Evolutionary conservation across 2,888 invertebrate genomes (phyloP).

Genomic region (Dolichopus griseipennis): DNA sequence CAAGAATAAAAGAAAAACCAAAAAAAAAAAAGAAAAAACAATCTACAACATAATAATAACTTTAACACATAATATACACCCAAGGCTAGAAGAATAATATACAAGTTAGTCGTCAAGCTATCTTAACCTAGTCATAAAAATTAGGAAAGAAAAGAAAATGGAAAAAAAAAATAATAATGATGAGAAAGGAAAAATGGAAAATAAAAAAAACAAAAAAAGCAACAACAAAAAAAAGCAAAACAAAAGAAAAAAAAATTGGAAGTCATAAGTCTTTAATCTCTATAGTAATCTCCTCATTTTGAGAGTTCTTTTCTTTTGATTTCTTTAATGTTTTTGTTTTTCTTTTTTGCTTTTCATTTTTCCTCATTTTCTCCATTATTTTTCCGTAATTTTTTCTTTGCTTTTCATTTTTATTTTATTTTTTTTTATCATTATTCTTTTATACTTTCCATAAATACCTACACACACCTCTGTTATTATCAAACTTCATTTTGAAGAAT

Average conservation of each 20-base stretch:
- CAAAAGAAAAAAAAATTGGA: not conserved
- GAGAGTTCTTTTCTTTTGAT: not conserved
- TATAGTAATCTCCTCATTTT: not conserved
- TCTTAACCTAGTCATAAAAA: slow-evolving; percentile 4
- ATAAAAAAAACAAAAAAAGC: not conserved
- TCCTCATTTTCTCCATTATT: not conserved
- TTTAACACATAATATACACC: no score
- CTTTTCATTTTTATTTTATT: no score
- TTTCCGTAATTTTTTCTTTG: no score
- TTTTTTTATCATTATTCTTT: not conserved
- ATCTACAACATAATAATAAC: no score
- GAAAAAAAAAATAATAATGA: not conserved
- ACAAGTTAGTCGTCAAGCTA: not conserved
- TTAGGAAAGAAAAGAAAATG: not conserved
- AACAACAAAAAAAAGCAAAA: no score
- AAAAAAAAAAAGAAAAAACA: no score
- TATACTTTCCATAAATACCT: not conserved
- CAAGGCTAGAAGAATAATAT: no score
- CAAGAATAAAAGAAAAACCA: no score
- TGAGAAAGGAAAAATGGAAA: no score
- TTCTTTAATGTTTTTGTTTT: no score
- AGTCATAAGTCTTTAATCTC: slow-evolving; percentile 6
- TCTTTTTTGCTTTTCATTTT: not conserved
- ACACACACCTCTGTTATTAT: no score
- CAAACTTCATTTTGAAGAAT: no score